Evolutionary conservation across 2,888 invertebrate species (phyloP), one percentile per base, ranked within the genome.

Genomic region (Lymantria dispar): DNA sequence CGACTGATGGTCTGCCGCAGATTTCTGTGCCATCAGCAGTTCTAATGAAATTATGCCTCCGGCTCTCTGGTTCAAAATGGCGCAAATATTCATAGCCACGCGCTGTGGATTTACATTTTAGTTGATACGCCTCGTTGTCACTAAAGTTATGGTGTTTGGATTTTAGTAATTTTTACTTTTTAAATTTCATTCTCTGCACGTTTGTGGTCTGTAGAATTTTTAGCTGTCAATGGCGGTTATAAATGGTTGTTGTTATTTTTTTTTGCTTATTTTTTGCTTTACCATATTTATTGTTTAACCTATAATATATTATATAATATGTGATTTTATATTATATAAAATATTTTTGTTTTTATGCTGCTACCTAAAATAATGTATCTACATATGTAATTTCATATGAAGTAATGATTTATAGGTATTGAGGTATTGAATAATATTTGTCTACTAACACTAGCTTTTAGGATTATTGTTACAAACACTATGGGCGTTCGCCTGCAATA

Each of bases 71-170:
- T 60, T 60, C 57, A 54, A 65, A 72, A 76, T 70, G 61, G 71
- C 64, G 68, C 74, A 72, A 70, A 77, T 79, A 80, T 79, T 79
- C 76, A 72, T 71, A 62, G 59, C 70, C 78, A 78, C 76, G 79
- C 69, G 67, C 68, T 42, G 45, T 43, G 60, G 61, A 72, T 74
- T 76, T 78, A 72, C 73, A 70, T 75, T 67, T 49, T 51, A 53
- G 57, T 56, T 50, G 54, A 56, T 52, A 59, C 51, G 43, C 13
- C 31, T 39, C 48, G 60, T 54, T 61, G 56, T 52, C 56, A 49
- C 40, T 53, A 50, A 60, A 65, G 61, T 66, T 62, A 64, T 62
- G 62, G 56, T 69, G 61, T 70, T 14, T 40, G 40, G 14, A 38
- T 38, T 33, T 38, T 38, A n/a, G 39, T n/a, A 51, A 57, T 60